Percentiles rank a stretch among this genome's conserved stretches.
These are phyloP conservation scores for Aurelia sp. DNA, from an alignment of 30 jellyfish, hydroid and myxozoan genomes.

Conservation along the genomic window DNA sequence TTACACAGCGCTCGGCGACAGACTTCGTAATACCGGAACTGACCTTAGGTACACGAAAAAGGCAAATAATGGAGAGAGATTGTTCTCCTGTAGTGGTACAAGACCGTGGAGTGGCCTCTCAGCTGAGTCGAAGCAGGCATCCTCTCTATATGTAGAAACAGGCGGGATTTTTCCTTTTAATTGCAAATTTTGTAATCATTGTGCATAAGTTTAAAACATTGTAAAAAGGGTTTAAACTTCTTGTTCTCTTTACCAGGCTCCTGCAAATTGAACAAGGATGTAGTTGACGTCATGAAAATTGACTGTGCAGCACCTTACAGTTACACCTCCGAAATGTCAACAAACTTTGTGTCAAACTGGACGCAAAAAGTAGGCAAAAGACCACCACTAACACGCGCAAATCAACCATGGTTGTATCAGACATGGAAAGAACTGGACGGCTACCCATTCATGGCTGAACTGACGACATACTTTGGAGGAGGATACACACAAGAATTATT, in stretches of 20 bases:
- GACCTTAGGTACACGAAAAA: too few relatives aligned
- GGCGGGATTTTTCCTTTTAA: too few relatives aligned
- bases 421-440: slow-evolving; percentile 93
- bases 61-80: too few relatives aligned
- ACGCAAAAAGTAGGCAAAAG: slow-evolving; percentile 29
- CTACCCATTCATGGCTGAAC: slow-evolving; percentile 94
- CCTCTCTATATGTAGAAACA: too few relatives aligned
- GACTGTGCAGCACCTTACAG: slow-evolving; percentile 85
- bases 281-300: slow-evolving; percentile 54
- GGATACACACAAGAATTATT: slow-evolving; percentile 94
- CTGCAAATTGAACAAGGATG: slow-evolving; percentile 65
- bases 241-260: slow-evolving; percentile 70
- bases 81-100: too few relatives aligned
- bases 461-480: slow-evolving; percentile 94
- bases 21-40: too few relatives aligned
- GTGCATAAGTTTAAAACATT: too few relatives aligned
- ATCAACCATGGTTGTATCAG: slow-evolving; percentile 94
- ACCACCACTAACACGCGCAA: slow-evolving; percentile 64
- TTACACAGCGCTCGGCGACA: too few relatives aligned
- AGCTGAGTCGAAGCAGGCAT: too few relatives aligned
- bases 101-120: too few relatives aligned
- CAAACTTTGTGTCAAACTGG: slow-evolving; percentile 78
- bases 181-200: too few relatives aligned
- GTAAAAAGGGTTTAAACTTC: too few relatives aligned
- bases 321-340: slow-evolving; percentile 47